Evolutionary conservation across 2,797 vertebrate species (phyloP), one percentile per base, ranked within the genome.

Genomic region (Ciconia nigra): DNA sequence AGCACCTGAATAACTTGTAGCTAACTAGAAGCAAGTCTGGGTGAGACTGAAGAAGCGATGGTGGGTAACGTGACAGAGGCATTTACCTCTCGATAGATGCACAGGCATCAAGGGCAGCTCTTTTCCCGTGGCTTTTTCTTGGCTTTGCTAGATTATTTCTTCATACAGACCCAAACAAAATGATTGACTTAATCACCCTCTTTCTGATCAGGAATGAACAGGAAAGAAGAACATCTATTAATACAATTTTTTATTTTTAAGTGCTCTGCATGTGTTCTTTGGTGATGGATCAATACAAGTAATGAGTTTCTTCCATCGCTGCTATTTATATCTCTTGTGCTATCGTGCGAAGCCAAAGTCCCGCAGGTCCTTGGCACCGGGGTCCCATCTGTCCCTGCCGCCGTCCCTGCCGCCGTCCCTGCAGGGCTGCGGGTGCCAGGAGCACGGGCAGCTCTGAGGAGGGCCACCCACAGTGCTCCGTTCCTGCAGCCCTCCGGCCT

Each of bases 371-470:
- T 47, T 71, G 90, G 89, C 69, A 37, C 47, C 0, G 11, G 25
- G 31, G 44, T 26, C 42, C 46, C 58, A 55, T 82, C 89, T 77
- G 46, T 76, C 59, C 66, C 59, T 49, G 41, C 55, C 67, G 37
- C 22, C 5, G 0, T 71, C 25, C 72, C 86, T 0, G 1, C 54
- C 67, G 37, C 22, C 5, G 0, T 71, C 25, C 72, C 86, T 0
- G 1, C 54, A 52, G 78, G 81, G 33, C 81, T 72, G 41, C 1
- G 0, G 65, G 69, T 90, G 62, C 57, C 2, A 7, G 47, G 42
- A 49, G 57, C 61, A 66, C 1, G 15, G 81, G 49, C 65, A 69
- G 37, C 47, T 58, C 11, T 8, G 55, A 41, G 55, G 5, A 66
- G 61, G 15, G n/a, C 28, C 9, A 11, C 33, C 42, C 0, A 0